These are phyloP conservation scores for Proteles cristata DNA, from an alignment of 2,113 vertebrate genomes.

Conservation along the genomic window DNA sequence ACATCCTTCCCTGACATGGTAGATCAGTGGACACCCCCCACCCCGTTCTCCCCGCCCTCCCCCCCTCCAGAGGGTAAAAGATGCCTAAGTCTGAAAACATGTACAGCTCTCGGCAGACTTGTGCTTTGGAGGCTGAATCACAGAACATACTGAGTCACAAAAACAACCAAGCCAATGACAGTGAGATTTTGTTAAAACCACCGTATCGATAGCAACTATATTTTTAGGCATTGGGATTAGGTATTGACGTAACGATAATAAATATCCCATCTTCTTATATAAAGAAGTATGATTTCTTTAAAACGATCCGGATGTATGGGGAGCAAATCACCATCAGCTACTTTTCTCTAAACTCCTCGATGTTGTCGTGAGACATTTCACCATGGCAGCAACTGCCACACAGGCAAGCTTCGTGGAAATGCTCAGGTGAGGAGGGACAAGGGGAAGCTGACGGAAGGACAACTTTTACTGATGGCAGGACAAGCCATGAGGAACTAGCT, in stretches of 20 bases:
- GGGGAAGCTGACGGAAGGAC: background rate
- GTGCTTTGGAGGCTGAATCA: background rate
- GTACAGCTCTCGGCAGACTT: background rate
- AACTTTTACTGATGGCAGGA: background rate
- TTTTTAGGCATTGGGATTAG: background rate
- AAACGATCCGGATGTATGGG: background rate
- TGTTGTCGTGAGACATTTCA: background rate
- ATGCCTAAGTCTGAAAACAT: background rate
- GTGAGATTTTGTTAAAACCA: background rate
- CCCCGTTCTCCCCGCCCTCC: no score
- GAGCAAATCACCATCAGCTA: background rate
- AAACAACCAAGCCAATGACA: background rate
- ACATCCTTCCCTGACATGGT: background rate
- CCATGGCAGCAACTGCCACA: background rate
- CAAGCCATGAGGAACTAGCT: background rate
- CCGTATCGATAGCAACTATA: background rate
- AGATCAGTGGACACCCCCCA: background rate
- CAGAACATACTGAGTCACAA: background rate
- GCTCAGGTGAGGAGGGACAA: background rate
- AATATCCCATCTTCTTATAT: background rate
- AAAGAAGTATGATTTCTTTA: background rate
- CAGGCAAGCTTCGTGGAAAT: background rate
- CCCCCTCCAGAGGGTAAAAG: background rate
- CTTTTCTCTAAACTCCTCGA: background rate
- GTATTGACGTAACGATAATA: constrained; percentile 21